Evolutionary conservation across 2,797 vertebrate species (phyloP).

Genomic region (Heliangelus exortis): DNA sequence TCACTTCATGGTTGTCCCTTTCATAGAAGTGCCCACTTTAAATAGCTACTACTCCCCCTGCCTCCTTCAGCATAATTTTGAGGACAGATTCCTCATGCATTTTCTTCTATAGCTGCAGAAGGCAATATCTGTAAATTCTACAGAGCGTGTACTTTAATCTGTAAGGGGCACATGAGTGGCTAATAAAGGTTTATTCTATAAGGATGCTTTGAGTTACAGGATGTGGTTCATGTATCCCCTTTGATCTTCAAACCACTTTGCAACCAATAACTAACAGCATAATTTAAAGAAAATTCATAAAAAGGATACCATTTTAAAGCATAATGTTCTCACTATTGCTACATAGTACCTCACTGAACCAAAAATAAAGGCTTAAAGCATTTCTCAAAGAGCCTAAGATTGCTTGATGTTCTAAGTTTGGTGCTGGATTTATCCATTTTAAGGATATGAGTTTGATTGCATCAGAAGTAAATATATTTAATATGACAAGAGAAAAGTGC

Average conservation of each 20-base stretch:
- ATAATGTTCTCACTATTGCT: not conserved
- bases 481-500: slow-evolving; percentile 50
- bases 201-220: not conserved
- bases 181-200: no score
- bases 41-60: not conserved
- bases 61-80: not conserved
- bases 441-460: slow-evolving; percentile 38
- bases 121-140: no score
- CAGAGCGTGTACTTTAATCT: no score
- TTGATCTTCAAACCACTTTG: not conserved
- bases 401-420: slow-evolving; percentile 39
- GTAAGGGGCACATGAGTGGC: no score
- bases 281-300: not conserved
- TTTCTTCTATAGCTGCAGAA: not conserved
- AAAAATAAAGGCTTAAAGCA: slow-evolving; percentile 19
- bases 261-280: not conserved
- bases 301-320: not conserved
- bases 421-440: slow-evolving; percentile 39
- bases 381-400: not conserved
- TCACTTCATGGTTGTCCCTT: not conserved
- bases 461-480: slow-evolving; percentile 64
- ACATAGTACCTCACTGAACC: not conserved
- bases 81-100: not conserved
- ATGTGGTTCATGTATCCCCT: not conserved
- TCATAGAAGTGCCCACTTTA: not conserved